These are phyloP conservation scores for Thymallus thymallus DNA, from an alignment of 2,113 vertebrate species.

Conservation along the genomic window DNA sequence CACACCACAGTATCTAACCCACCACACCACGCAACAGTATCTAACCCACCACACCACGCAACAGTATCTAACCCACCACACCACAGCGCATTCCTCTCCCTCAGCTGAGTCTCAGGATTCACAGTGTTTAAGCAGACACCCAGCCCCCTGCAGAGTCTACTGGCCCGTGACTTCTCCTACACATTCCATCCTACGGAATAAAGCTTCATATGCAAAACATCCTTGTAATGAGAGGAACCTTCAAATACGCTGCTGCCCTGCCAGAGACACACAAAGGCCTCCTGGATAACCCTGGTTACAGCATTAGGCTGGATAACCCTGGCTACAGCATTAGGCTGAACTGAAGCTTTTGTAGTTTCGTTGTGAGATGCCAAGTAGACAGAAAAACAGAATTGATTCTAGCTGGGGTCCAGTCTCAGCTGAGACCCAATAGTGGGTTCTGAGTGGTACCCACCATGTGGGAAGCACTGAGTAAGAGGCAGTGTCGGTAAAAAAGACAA, in stretches of 20 bases:
- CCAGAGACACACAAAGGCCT: conserved; percentile 38
- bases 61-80: conserved; percentile 3
- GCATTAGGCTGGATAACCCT: not conserved
- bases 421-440: not conserved
- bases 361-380: not conserved
- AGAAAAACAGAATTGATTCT: not conserved
- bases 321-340: too few relatives aligned
- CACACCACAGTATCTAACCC: conserved; percentile 1
- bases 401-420: not conserved
- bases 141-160: conserved; percentile 53
- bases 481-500: conserved; percentile 48
- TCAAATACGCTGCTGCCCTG: conserved; percentile 50
- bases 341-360: conserved; percentile 7
- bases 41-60: conserved; percentile 5
- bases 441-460: conserved; percentile 24
- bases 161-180: conserved; percentile 44
- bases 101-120: conserved; percentile 42
- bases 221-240: conserved; percentile 53
- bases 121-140: conserved; percentile 52
- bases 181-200: conserved; percentile 55
- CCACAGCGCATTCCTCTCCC: conserved; percentile 17
- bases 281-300: conserved; percentile 17
- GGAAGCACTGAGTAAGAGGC: conserved; percentile 18
- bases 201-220: conserved; percentile 48
- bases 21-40: conserved; percentile 11